These are phyloP conservation scores for Cataglyphis livida DNA, from an alignment of 2,888 invertebrate genomes.

Conservation along the genomic window DNA sequence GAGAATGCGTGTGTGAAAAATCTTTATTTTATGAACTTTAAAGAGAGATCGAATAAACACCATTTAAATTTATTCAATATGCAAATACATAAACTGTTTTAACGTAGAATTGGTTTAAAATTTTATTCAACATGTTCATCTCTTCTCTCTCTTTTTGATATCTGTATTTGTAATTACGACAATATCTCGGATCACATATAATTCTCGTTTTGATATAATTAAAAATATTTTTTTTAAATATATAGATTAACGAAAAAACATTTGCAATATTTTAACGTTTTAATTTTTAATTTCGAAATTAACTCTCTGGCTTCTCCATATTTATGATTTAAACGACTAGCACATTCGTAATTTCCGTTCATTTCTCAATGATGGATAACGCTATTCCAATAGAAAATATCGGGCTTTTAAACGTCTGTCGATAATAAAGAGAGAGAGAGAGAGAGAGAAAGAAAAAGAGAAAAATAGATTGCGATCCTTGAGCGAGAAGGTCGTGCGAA, in stretches of 20 bases:
- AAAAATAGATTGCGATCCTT: slow-evolving; percentile 53
- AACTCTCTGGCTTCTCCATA: neutral
- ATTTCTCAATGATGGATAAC: neutral
- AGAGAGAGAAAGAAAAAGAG: neutral
- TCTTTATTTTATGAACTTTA: neutral
- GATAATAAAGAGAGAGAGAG: neutral
- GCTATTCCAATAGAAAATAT: neutral
- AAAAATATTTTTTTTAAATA: neutral
- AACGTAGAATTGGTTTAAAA: neutral
- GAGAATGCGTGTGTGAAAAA: neutral
- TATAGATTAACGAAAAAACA: neutral
- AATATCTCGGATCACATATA: neutral
- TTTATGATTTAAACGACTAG: neutral
- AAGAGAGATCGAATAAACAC: neutral
- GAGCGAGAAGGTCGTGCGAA: slow-evolving; percentile 56
- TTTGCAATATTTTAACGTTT: neutral
- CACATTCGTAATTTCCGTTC: neutral
- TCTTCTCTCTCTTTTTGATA: neutral
- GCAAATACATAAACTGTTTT: neutral
- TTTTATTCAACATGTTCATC: neutral
- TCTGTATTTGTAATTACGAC: neutral
- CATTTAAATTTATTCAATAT: neutral
- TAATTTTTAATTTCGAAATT: neutral
- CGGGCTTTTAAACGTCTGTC: neutral
- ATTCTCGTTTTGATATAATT: neutral